Percentiles rank a stretch among this genome's conserved stretches.
Evolutionary conservation across 1,140 invertebrate species (phyloP).

Genomic region (Phocides pigmalion): DNA sequence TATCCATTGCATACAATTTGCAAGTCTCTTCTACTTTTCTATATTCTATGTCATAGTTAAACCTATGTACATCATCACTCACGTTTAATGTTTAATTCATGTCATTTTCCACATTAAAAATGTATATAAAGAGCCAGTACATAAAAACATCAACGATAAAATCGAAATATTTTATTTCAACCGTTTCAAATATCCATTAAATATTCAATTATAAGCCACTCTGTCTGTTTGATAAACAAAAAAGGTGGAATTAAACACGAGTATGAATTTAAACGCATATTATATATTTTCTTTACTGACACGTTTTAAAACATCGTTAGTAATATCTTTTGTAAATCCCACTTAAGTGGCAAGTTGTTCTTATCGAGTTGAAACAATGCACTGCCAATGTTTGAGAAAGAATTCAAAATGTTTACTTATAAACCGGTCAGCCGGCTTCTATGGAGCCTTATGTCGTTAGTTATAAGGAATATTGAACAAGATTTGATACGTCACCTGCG

Average conservation of each 20-base stretch:
- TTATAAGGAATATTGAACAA: constrained; percentile 1
- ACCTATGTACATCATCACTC: too few species aligned
- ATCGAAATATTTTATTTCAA: too few species aligned
- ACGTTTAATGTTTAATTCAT: too few species aligned
- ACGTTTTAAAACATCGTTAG: neutral
- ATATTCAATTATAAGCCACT: constrained; percentile 1
- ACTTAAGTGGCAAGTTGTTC: neutral
- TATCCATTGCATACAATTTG: neutral
- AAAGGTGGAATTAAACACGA: neutral
- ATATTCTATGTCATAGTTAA: neutral
- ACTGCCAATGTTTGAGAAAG: neutral
- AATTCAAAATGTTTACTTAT: constrained; percentile 3
- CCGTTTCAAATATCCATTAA: neutral
- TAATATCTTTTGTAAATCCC: neutral
- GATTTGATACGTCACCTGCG: constrained; percentile 47
- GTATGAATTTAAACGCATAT: neutral
- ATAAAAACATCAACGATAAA: too few species aligned
- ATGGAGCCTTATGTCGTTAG: neutral
- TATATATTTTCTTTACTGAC: neutral
- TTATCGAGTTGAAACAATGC: neutral
- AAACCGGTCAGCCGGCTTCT: neutral
- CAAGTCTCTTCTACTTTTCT: neutral
- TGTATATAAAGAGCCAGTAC: too few species aligned
- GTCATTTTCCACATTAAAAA: too few species aligned
- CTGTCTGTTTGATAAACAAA: constrained; percentile 1